These are phyloP conservation scores for Brachionus rotundiformis DNA, from an alignment of 1,140 invertebrate genomes.

Conservation along the genomic window DNA sequence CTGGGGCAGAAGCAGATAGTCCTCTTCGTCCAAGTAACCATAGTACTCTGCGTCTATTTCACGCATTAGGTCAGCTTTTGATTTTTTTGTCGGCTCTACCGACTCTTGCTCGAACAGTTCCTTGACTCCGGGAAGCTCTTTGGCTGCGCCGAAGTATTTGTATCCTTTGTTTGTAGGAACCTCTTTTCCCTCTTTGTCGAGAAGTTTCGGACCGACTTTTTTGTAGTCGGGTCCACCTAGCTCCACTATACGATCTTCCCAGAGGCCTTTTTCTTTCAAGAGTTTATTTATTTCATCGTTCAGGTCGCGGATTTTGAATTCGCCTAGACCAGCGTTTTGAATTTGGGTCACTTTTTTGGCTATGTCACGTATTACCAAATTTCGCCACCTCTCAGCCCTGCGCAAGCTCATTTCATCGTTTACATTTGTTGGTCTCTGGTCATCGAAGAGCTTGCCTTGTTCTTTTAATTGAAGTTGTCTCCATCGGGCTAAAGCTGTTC, in stretches of 20 bases:
- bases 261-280: constrained; percentile 86
- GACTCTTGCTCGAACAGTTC: constrained; percentile 95
- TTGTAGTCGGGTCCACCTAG: constrained; percentile 90
- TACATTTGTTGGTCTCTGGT: constrained; percentile 85
- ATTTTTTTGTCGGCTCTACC: constrained; percentile 81
- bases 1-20: constrained; percentile 85
- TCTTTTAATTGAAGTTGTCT: constrained; percentile 85
- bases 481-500: constrained; percentile 93
- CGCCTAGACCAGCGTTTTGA: constrained; percentile 96
- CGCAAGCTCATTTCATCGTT: constrained; percentile 85
- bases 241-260: constrained; percentile 93
- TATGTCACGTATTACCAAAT: constrained; percentile 93
- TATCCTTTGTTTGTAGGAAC: constrained; percentile 96
- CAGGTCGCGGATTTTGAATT: constrained; percentile 93
- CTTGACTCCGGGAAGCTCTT: constrained; percentile 93
- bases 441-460: constrained; percentile 67
- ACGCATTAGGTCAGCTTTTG: constrained; percentile 92
- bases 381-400: constrained; percentile 89
- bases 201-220: constrained; percentile 84
- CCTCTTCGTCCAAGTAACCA: constrained; percentile 96
- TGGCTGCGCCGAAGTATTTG: constrained; percentile 91
- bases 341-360: constrained; percentile 98
- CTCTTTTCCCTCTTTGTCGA: constrained; percentile 89
- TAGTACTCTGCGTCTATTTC: constrained; percentile 98
- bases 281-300: constrained; percentile 99